Evolutionary conservation across 2,797 vertebrate genomes (phyloP).

Genomic region (Xerus rutilus): DNA sequence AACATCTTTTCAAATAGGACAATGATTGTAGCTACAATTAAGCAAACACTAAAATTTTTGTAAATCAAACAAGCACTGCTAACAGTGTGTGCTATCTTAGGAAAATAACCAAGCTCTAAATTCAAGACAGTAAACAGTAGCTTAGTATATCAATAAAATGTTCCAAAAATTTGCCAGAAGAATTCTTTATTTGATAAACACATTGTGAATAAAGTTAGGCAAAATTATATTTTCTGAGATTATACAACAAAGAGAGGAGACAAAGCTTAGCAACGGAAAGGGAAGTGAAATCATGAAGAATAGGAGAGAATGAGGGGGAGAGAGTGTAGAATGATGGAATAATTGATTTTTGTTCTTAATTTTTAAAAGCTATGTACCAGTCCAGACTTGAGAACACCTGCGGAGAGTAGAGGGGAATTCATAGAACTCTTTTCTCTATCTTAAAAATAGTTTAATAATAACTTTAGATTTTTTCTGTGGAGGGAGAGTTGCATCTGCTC

Average conservation of each 20-base stretch:
- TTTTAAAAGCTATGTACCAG: not conserved
- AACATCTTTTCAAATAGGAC: not conserved
- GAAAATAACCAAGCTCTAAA: not conserved
- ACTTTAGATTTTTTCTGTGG: not conserved
- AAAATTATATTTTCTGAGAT: not conserved
- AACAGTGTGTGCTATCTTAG: not conserved
- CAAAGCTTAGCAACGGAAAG: not conserved
- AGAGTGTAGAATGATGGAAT: not conserved
- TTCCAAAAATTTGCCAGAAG: not conserved
- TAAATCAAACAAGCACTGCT: not conserved
- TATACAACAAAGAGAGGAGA: not conserved
- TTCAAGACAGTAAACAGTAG: not conserved
- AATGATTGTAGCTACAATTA: not conserved
- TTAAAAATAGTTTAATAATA: not conserved
- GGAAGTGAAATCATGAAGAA: not conserved
- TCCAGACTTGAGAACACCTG: not conserved
- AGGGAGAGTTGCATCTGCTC: not conserved
- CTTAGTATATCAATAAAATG: not conserved
- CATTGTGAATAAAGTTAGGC: not conserved
- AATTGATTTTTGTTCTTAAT: not conserved
- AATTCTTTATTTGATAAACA: not conserved
- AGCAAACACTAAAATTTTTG: not conserved
- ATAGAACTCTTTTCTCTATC: not conserved
- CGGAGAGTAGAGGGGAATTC: not conserved
- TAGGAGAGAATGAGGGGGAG: fast-evolving